Base-by-base conservation (phyloP, 2,888 invertebrate species). In the Clivina fossor region DNA sequence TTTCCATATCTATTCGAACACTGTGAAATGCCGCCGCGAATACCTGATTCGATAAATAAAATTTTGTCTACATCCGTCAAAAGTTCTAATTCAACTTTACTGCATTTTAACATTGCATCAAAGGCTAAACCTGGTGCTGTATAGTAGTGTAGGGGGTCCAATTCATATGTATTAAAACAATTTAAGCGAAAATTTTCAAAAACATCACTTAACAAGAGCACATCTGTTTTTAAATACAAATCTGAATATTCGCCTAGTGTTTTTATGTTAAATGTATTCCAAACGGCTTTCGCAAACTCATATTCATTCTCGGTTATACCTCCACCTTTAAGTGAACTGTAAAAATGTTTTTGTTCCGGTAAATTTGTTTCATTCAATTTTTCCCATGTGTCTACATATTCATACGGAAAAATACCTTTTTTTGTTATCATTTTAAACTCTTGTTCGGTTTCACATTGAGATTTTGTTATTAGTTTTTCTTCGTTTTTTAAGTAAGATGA, bases 101-200 rank as follows among this genome's bases (percentile, higher is more conserved):
- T 70, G 35, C 57, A 54, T 61, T 71, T 71, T 3, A 72, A 55
- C 68, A 69, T 68, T 0, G 68, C n/a, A n/a, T n/a, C n/a, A n/a
- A n/a, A n/a, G n/a, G n/a, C n/a, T 15, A 69, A 59, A 1, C 68
- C 60, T 15, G 64, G 66, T n/a, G 60, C 37, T 1, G 60, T 61
- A 15, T 58, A 60, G 51, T 62, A 66, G 22, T 56, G 53, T 7
- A 54, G 48, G 2, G 64, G 65, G 51, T 66, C 66, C 1, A 66
- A 32, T 1, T 46, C 47, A 44, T 68, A 68, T 2, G 58, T 53
- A 4, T 46, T 11, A 3, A 63, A 19, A 26, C 63, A 63, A 1
- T 60, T 56, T 4, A 56, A 16, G 7, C 67, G 28, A 48, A 68
- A 68, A 51, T 68, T 64, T 54, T 68, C 67, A 40, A 66, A 67